Base-by-base conservation (phyloP, 2,888 invertebrate species). In the Marasmarcha lunaedactyla region DNA sequence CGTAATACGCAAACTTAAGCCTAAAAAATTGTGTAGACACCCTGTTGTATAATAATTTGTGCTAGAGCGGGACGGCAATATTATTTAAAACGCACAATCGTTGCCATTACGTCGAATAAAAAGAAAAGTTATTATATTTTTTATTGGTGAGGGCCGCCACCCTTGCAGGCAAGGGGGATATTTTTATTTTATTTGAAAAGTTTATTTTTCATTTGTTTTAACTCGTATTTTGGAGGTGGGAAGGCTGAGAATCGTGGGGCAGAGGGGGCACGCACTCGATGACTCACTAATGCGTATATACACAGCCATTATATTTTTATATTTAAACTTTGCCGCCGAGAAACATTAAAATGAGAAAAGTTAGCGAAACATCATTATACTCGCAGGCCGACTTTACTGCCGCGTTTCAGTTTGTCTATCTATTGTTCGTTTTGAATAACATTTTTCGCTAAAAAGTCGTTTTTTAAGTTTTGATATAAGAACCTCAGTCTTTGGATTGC, bases 121-220 rank as follows among this genome's bases (percentile, higher is more conserved):
- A 79, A 81, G 81, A 81, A 79, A 81, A 81, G 83, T 81, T 81
- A 83, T 83, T 81, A 79, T 83, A 83, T 81, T 81, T 81, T 81
- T 81, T 78, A 74, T 79, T 74, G 74, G 73, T 71, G 73, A 67
- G 79, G 77, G 77, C 74, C 63, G 72, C 78, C 76, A 73, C 78
- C 78, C 79, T 72, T 73, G 63, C 74, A 71, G 68, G 72, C 74
- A 71, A 72, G 77, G 76, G 79, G 83, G 79, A 79, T 81, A 81
- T 78, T 79, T 83, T 83, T 79, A 79, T 79, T 81, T 81, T 79
- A 81, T 81, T 79, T 71, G 76, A 77, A 81, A 81, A 83, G 77
- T 81, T 81, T 77, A 81, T 77, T 78, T 78, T 76, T 67, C 81
- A 77, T 81, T 83, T 83, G 79, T 79, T 81, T 78, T 76, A 77